A percentile compares a stretch with the other conserved stretches of the same genome.
These are phyloP conservation scores for Labia minor DNA, from an alignment of 2,888 invertebrate species.

Conservation along the genomic window DNA sequence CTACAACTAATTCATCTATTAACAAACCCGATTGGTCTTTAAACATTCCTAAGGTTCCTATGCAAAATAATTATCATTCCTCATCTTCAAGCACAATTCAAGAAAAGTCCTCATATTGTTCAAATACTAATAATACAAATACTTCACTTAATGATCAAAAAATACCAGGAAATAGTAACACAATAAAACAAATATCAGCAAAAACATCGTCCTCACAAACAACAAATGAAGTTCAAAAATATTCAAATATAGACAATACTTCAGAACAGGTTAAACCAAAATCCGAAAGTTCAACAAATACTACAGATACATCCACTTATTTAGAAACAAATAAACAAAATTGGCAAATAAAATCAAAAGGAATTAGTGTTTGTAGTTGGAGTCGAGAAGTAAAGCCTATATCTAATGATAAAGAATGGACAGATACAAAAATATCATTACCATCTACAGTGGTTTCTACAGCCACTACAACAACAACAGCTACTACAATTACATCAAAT, in stretches of 20 bases:
- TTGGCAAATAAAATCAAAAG: background rate
- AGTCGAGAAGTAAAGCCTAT: background rate
- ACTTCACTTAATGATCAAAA: background rate
- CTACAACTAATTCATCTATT: background rate
- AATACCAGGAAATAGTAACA: too few relatives aligned
- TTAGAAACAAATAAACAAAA: background rate
- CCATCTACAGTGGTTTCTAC: too few relatives aligned
- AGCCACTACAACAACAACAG: too few relatives aligned
- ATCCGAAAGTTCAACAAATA: background rate
- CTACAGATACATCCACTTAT: background rate
- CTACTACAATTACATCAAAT: background rate
- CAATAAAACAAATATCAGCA: background rate
- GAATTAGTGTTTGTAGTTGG: constrained; percentile 1
- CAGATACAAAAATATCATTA: background rate
- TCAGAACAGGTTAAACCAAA: background rate
- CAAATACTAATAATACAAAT: background rate
- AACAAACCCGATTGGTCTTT: background rate
- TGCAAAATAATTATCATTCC: background rate
- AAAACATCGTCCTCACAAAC: background rate
- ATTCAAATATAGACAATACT: background rate
- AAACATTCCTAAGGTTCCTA: background rate
- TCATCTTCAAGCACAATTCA: background rate
- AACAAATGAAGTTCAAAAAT: background rate
- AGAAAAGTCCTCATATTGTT: background rate
- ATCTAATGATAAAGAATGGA: background rate